These are phyloP conservation scores for Ypsolopha sequella DNA, from an alignment of 2,888 invertebrate species.

Conservation along the genomic window DNA sequence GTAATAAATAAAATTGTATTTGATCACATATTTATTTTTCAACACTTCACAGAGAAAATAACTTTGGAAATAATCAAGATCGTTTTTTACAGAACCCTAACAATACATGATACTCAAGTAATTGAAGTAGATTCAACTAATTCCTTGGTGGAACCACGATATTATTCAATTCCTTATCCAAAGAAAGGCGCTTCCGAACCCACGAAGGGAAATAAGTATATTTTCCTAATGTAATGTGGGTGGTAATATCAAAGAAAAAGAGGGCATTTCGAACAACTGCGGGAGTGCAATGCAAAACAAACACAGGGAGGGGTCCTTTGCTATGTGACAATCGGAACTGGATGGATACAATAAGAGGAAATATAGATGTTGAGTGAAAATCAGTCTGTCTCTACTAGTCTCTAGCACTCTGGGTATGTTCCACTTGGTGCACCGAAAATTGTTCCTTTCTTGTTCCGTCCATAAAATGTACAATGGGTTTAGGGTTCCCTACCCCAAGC, in stretches of 20 bases:
- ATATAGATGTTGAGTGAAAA: constrained; percentile 25
- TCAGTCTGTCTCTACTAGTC: constrained; percentile 19
- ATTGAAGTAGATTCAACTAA: neutral
- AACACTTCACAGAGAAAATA: too few species aligned
- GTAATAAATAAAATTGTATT: too few species aligned
- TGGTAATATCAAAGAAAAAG: neutral
- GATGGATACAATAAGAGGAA: constrained; percentile 25
- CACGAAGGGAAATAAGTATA: neutral
- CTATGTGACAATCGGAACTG: constrained; percentile 18
- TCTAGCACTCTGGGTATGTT: too few species aligned
- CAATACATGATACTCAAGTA: too few species aligned
- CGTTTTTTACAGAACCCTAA: neutral
- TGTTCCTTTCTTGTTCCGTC: too few species aligned
- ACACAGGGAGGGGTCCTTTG: constrained; percentile 13
- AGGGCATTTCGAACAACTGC: constrained; percentile 3
- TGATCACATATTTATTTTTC: too few species aligned
- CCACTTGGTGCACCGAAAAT: too few species aligned
- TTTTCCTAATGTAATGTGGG: neutral
- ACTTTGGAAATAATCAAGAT: too few species aligned
- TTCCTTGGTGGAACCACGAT: neutral
- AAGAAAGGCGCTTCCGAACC: neutral
- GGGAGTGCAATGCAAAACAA: constrained; percentile 23
- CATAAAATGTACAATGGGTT: too few species aligned
- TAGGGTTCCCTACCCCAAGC: too few species aligned
- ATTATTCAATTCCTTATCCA: neutral